These are phyloP conservation scores for Rhinichthys klamathensis DNA, from an alignment of 2,113 vertebrate genomes.

Conservation along the genomic window DNA sequence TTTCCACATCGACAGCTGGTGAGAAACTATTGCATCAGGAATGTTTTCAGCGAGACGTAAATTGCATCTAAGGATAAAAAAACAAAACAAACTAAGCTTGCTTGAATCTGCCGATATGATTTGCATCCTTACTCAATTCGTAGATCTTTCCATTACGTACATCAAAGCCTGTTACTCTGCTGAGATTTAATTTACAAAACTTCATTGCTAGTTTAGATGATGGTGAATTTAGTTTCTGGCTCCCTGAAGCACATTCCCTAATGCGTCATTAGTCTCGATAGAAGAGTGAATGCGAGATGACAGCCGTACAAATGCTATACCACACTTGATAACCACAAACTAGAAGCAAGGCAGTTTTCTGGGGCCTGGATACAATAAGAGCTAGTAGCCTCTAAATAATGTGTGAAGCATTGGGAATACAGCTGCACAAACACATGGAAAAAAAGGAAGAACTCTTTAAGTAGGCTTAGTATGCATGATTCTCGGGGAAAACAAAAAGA, in stretches of 20 bases:
- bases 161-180: slow-evolving; percentile 5
- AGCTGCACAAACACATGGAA: background rate
- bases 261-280: slow-evolving; percentile 32
- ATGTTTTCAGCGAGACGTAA: background rate
- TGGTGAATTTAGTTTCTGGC: slow-evolving; percentile 32
- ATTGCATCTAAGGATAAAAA: background rate
- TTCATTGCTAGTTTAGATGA: slow-evolving; percentile 19
- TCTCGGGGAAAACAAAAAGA: background rate
- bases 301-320: slow-evolving; percentile 42
- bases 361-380: background rate
- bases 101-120: background rate
- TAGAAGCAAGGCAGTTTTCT: background rate
- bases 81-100: background rate
- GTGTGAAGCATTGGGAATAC: background rate
- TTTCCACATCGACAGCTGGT: slow-evolving; percentile 19
- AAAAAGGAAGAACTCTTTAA: background rate
- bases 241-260: slow-evolving; percentile 24
- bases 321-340: background rate
- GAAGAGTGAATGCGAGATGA: slow-evolving; percentile 42
- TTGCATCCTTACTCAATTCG: background rate
- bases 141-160: slow-evolving; percentile 12
- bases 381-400: slow-evolving; percentile 32
- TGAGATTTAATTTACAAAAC: slow-evolving; percentile 31
- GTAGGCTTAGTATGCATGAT: background rate
- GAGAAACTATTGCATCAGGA: slow-evolving; percentile 2